Evolutionary conservation across 2,113 vertebrate genomes (phyloP).

Genomic region (Neotoma lepida): DNA sequence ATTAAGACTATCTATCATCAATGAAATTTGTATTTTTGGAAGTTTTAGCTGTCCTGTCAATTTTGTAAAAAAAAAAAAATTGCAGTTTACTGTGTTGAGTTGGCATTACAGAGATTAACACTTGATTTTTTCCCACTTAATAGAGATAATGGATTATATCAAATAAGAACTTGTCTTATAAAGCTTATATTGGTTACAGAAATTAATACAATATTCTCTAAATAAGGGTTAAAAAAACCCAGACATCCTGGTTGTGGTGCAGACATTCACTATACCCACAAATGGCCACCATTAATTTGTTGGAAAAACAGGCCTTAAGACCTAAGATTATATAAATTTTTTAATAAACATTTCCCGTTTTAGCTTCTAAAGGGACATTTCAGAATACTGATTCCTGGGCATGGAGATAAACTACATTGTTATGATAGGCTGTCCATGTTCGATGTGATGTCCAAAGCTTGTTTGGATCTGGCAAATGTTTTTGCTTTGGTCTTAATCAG

Average conservation of each 20-base stretch:
- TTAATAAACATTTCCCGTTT: slow-evolving; percentile 39
- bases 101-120: slow-evolving; percentile 91
- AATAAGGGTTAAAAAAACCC: slow-evolving; percentile 81
- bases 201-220: slow-evolving; percentile 98
- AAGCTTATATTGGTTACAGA: slow-evolving; percentile 96
- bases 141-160: slow-evolving; percentile 98
- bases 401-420: not conserved
- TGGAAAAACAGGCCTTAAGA: not conserved
- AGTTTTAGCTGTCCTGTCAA: slow-evolving; percentile 88
- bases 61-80: slow-evolving; percentile 85
- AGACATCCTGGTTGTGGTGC: not conserved
- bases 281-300: not conserved
- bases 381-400: not conserved
- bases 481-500: slow-evolving; percentile 50
- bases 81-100: slow-evolving; percentile 87
- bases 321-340: slow-evolving; percentile 39
- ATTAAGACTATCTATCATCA: too few relatives aligned
- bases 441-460: slow-evolving; percentile 35
- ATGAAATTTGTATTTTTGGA: slow-evolving; percentile 83
- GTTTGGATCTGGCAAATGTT: slow-evolving; percentile 45
- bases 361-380: slow-evolving; percentile 19
- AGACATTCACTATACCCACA: not conserved
- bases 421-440: not conserved
- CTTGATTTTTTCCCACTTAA: slow-evolving; percentile 94
- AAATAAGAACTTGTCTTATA: slow-evolving; percentile 98